Evolutionary conservation across 1,140 invertebrate species (phyloP), one percentile per base, ranked within the genome.

Genomic region (Drosophila punjabiensis): DNA sequence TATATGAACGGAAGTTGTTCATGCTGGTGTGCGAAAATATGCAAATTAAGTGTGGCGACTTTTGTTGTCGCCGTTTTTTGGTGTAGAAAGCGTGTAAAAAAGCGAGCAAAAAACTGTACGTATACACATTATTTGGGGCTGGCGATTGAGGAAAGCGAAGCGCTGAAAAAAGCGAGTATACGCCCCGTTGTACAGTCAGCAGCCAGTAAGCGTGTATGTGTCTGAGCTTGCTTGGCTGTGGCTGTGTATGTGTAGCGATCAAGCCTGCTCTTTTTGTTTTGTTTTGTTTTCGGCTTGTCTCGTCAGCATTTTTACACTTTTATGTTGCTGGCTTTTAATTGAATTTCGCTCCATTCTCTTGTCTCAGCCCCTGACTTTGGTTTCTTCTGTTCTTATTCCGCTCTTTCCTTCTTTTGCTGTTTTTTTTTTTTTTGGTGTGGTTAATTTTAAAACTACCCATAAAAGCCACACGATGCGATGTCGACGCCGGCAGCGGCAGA

Each of bases 371-470:
- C 60, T 62, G 81, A 82, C 70, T 90, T 86, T 88, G 79, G 76
- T 48, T 87, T 80, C 52, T 73, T 82, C 76, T 48, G 43, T 58
- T 69, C 32, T 56, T 56, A 37, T 33, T 50, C 30, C 45, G 41
- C 56, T 76, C 64, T 75, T 73, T 70, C 60, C 59, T 58, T 53
- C 43, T 79, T 78, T 69, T 60, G 62, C 62, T 79, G 39, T 60
- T 85, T 47, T 76, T 69, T 82, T 60, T 85, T 47, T 76, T 69
- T 82, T 32, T 16, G 70, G 55, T 91, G 80, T 76, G 80, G 89
- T 91, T 91, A 83, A 91, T 81, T 91, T 91, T 87, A 88, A 88
- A 88, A 88, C 84, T 88, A 88, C 81, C 84, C 84, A 87, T 80
- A 81, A 87, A 87, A 88, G 73, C 83, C 84, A 78, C 84, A 87